These are phyloP conservation scores for Epizoanthus fatuus DNA, from an alignment of 92 coral and sea anemone genomes.

Conservation along the genomic window DNA sequence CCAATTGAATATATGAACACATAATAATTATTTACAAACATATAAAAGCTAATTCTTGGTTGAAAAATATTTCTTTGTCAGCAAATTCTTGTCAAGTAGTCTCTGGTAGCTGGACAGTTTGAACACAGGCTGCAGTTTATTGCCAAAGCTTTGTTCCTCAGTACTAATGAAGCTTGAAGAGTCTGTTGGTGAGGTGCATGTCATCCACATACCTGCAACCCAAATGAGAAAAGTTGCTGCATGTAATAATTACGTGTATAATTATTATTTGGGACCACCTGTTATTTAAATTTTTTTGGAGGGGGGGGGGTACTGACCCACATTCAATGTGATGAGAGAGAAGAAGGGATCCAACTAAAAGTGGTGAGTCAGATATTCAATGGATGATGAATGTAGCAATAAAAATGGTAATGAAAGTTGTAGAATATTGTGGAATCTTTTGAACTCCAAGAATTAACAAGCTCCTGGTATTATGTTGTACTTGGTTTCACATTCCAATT, in stretches of 20 bases:
- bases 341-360: neutral
- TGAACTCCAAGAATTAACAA: no score
- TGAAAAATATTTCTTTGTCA: no score
- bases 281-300: neutral
- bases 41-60: no score
- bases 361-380: neutral
- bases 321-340: neutral
- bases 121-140: neutral
- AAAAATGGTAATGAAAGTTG: no score
- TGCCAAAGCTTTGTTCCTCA: neutral
- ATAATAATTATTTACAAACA: no score
- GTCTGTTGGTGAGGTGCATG: conserved; percentile 96
- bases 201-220: conserved; percentile 92
- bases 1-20: no score
- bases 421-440: no score
- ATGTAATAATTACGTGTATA: neutral
- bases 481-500: no score
- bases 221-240: conserved; percentile 6
- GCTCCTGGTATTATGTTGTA: no score
- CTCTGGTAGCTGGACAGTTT: neutral
- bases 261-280: neutral
- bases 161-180: conserved; percentile 92
- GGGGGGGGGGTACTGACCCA: neutral
- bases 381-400: no score
- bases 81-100: neutral